Evolutionary conservation across 2,113 vertebrate species (phyloP).

Genomic region (Gnathonemus longibarbis): DNA sequence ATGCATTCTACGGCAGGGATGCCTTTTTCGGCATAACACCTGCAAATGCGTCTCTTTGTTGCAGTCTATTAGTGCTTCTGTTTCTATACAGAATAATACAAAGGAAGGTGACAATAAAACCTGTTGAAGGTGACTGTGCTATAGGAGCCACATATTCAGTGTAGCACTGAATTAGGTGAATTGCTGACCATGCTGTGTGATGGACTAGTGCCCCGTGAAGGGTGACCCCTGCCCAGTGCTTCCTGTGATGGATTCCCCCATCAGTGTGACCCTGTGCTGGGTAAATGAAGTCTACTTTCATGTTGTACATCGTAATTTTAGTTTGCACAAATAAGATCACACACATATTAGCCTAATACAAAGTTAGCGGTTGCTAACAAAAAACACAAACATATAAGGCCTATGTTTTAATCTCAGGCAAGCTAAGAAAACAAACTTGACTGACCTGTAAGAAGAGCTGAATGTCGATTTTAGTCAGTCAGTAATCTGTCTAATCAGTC

Average conservation of each 20-base stretch:
- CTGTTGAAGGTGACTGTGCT: not conserved
- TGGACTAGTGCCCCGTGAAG: not conserved
- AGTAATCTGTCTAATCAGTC: not conserved
- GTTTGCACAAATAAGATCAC: no score
- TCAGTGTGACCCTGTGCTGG: not conserved
- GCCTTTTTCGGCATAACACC: no score
- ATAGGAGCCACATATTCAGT: not conserved
- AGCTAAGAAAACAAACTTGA: not conserved
- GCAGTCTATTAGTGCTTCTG: not conserved
- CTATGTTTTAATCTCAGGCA: not conserved
- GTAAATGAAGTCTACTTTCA: not conserved
- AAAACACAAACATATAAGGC: no score
- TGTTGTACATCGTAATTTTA: no score
- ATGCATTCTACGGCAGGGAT: no score
- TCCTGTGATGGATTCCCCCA: not conserved
- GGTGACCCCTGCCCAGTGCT: not conserved
- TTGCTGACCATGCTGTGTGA: not conserved
- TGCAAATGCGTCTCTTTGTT: not conserved
- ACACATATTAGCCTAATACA: no score
- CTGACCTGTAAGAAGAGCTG: not conserved
- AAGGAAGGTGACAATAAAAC: not conserved
- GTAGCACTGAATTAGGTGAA: not conserved
- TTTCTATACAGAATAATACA: not conserved
- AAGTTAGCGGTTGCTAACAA: no score
- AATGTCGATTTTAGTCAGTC: not conserved